Evolutionary conservation across 2,797 vertebrate species (phyloP), one percentile per base, ranked within the genome.

Genomic region (Poliocrania exsul): DNA sequence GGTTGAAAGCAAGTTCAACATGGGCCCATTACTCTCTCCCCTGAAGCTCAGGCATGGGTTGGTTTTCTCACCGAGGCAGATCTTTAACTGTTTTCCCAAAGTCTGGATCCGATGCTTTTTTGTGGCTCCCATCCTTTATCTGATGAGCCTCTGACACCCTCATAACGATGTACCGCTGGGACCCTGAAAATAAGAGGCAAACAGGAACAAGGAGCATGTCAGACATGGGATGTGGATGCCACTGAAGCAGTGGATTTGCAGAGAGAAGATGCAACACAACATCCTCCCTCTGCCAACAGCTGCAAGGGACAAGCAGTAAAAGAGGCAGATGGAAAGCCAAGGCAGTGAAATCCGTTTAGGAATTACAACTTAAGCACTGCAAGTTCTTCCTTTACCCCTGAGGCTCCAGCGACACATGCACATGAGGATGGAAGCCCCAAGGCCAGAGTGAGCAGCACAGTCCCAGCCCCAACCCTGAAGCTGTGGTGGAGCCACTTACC

Each of bases 71-170:
- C 99, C 98, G 98, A 60, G 99, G 99, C 97, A 99, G 98, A 95
- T 99, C 99, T 95, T 98, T 98, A 70, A 99, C 97, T 1, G 99
- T 99, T 91, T 98, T 99, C 72, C 99, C 99, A 61, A 99, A 99
- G 96, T 99, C 98, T 0, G 99, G 98, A 96, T 98, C 98, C 0
- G 97, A 96, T 0, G 98, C 98, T 5, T 97, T 98, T 42, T 92
- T 84, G 60, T 98, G 98, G 90, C 98, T 97, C 13, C 98, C 97
- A 2, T 98, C 98, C 85, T 98, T 99, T 5, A 99, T 91, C 95
- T 99, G 99, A 94, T 99, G 98, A 21, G 98, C 98, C 84, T 99
- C 99, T 0, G 99, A 99, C 10, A 98, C 98, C 33, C 98, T 98
- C 98, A 98, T 98, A 5, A 98, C 97, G 24, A 98, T 90, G 1